These are phyloP conservation scores for Zalophus californianus DNA, from an alignment of 2,797 vertebrate species.

Conservation along the genomic window DNA sequence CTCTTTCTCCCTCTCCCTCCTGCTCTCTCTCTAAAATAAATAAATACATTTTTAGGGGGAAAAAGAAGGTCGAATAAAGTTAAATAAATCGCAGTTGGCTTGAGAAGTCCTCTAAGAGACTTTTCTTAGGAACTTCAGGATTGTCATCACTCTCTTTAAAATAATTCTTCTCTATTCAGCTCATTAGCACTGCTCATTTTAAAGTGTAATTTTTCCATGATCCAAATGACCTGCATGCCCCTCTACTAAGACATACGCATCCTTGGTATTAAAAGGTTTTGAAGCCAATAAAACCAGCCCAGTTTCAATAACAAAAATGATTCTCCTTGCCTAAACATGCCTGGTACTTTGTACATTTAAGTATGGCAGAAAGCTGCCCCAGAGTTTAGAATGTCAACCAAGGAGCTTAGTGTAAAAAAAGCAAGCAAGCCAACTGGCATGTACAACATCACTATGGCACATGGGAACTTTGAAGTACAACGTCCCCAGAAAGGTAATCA, in stretches of 20 bases:
- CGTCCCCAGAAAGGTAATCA: not conserved
- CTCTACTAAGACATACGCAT: not conserved
- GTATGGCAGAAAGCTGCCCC: conserved; percentile 9
- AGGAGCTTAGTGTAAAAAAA: conserved; percentile 1
- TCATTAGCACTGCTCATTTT: not conserved
- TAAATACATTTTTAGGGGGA: not conserved
- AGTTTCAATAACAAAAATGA: conserved; percentile 36
- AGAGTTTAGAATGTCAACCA: conserved; percentile 7
- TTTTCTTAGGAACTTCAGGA: not conserved
- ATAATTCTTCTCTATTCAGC: not conserved
- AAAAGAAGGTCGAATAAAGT: not conserved
- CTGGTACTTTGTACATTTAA: not conserved
- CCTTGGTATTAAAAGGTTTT: conserved; percentile 45
- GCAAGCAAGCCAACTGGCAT: not conserved
- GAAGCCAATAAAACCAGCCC: conserved; percentile 47
- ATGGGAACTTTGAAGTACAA: not conserved
- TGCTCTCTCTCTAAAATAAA: not conserved
- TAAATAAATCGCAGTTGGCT: not conserved
- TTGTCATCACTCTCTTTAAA: conserved; percentile 25
- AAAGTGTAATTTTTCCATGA: not conserved
- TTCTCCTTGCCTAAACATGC: conserved; percentile 52
- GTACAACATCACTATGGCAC: not conserved
- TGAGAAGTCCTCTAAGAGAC: not conserved
- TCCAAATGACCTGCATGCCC: not conserved
- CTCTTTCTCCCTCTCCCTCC: not conserved